Base-by-base conservation (phyloP, 2,113 vertebrate genomes). In the Nesogale talazaci region DNA sequence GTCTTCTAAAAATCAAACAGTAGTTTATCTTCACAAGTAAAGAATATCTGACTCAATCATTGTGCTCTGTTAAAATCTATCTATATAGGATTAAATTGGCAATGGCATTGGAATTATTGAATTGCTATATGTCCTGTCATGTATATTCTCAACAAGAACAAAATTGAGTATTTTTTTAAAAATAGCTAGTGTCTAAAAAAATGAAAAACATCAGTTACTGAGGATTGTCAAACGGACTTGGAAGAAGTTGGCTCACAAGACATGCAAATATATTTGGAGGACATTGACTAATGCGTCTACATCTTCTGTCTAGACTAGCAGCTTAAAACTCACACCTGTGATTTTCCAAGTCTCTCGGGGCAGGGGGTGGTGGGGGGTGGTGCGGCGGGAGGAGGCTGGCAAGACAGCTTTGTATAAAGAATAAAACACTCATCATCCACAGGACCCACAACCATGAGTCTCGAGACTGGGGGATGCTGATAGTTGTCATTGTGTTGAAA, bases 221-320 rank as follows among this genome's bases (percentile, higher is more conserved):
- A 25, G 9, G 20, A 80, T 92, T 67, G 29, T 79, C 80, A 85
- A 72, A 42, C 59, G 29, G 63, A 91, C 79, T 83, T 86, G 19
- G 27, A 88, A 23, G 8, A 93, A 92, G 92, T 40, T 17, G 10
- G 87, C 34, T 93, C 56, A 77, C 88, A 89, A 88, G 82, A 90
- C 70, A 90, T 59, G 78, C 57, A 83, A 92, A 40, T 88, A 17
- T 93, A 83, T 89, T 93, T 72, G 56, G 40, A 86, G 42, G n/a
- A 38, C 23, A 61, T 36, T 94, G 83, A 94, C 82, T 92, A 94
- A 90, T 76, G 67, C 61, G 92, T 88, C 93, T 69, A 65, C 86
- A 83, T n/a, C 34, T 87, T 86, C 77, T 92, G 89, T 96, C 86
- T 96, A 93, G 93, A 94, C 91, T 86, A 59, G 83, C 90, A 74